A percentile compares a stretch with the other conserved stretches of the same genome.
Conservation (phyloP, 2,797 vertebrate genomes). For the Molossus molossus region DNA sequence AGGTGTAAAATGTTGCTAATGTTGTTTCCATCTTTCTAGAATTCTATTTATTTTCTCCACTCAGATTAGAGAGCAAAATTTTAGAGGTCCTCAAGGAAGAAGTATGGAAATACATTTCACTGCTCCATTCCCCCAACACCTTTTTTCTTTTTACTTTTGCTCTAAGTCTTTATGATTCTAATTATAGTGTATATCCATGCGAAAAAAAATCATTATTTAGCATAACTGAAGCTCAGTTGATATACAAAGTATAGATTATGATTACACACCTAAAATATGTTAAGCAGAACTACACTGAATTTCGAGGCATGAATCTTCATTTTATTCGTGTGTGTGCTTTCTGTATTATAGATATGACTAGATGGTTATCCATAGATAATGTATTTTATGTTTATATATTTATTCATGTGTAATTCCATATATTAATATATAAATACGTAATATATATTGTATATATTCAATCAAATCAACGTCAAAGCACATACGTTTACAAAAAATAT, state of each 20-base stretch:
- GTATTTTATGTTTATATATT: not conserved
- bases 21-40: not conserved
- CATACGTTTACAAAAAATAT: not conserved
- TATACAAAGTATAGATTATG: not conserved
- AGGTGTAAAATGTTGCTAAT: not conserved
- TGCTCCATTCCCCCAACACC: not conserved
- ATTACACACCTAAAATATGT: not conserved
- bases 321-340: not conserved
- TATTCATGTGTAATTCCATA: not conserved
- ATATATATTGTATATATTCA: not conserved
- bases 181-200: not conserved
- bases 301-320: not conserved
- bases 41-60: slow-evolving; percentile 11
- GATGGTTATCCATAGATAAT: not conserved
- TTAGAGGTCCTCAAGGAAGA: not conserved
- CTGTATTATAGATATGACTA: not conserved
- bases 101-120: not conserved
- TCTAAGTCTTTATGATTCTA: not conserved
- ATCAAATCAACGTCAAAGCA: not conserved
- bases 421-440: not conserved
- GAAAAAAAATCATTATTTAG: slow-evolving; percentile 5
- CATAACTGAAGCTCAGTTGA: not conserved
- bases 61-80: slow-evolving; percentile 20
- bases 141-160: not conserved
- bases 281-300: not conserved